Evolutionary conservation across 2,113 vertebrate species (phyloP).

Genomic region (Polyodon spathula): DNA sequence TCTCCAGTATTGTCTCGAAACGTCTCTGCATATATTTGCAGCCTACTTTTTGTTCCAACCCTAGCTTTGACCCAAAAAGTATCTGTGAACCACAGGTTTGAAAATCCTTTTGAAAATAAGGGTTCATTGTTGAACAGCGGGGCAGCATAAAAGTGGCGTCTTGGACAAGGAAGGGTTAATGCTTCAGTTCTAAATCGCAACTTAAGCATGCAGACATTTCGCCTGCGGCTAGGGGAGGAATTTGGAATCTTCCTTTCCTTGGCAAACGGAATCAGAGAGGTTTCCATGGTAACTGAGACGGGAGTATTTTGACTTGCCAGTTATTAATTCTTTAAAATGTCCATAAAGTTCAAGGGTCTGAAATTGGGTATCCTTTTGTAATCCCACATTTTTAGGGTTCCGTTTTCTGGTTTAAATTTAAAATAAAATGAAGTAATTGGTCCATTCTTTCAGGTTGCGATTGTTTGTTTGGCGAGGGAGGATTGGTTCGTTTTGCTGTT

Average conservation of each 20-base stretch:
- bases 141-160: background rate
- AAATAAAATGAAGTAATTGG: no score
- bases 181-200: slow-evolving; percentile 26
- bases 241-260: slow-evolving; percentile 49
- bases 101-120: no score
- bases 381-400: background rate
- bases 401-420: background rate
- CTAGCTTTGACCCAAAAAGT: no score
- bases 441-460: no score
- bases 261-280: slow-evolving; percentile 55
- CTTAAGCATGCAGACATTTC: slow-evolving; percentile 29
- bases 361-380: background rate
- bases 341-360: slow-evolving; percentile 6
- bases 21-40: no score
- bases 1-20: no score
- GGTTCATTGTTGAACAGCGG: no score
- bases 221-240: slow-evolving; percentile 30
- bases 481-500: no score
- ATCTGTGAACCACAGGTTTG: no score
- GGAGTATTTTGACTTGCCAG: slow-evolving; percentile 42
- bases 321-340: slow-evolving; percentile 35
- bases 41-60: no score
- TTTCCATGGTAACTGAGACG: slow-evolving; percentile 55
- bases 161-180: slow-evolving; percentile 11
- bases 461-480: no score